phyloP scores from a whole-genome alignment of 2,113 vertebrate species.

The Chrysochloris asiatica region DNA sequence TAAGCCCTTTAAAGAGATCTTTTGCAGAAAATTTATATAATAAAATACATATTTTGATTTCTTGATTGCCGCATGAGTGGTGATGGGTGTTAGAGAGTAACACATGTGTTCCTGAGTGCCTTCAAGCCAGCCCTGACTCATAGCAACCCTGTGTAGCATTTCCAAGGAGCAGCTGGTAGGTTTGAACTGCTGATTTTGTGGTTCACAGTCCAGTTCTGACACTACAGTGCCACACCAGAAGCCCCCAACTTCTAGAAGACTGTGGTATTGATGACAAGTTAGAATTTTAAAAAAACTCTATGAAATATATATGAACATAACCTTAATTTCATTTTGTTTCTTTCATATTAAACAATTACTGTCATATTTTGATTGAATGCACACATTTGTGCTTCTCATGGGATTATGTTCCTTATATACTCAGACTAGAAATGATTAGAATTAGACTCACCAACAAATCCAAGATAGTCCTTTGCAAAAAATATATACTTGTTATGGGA shows the following conservation, averaged over 20 bases:
- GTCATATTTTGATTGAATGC: not conserved
- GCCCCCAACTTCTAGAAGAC: not conserved
- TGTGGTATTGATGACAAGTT: not conserved
- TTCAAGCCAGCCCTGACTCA: not conserved
- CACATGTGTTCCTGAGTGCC: not conserved
- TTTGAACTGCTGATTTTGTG: too few relatives aligned
- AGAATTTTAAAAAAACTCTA: not conserved
- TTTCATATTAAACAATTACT: constrained; percentile 2
- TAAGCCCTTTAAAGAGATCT: too few relatives aligned
- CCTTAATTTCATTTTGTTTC: constrained; percentile 26
- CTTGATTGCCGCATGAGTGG: too few relatives aligned
- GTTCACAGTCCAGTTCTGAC: too few relatives aligned
- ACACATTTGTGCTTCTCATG: constrained; percentile 2
- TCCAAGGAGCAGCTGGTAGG: too few relatives aligned
- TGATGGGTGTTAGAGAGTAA: not conserved
- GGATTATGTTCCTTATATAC: not conserved
- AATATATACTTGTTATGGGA: not conserved
- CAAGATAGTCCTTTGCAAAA: constrained; percentile 21
- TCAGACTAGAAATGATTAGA: not conserved
- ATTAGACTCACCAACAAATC: constrained; percentile 17
- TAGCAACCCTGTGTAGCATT: too few relatives aligned
- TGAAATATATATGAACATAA: not conserved
- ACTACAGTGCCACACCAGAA: too few relatives aligned
- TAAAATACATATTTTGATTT: too few relatives aligned
- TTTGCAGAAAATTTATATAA: too few relatives aligned